Conservation (phyloP, 1,140 invertebrate species). For the Anoplophora glabripennis region DNA sequence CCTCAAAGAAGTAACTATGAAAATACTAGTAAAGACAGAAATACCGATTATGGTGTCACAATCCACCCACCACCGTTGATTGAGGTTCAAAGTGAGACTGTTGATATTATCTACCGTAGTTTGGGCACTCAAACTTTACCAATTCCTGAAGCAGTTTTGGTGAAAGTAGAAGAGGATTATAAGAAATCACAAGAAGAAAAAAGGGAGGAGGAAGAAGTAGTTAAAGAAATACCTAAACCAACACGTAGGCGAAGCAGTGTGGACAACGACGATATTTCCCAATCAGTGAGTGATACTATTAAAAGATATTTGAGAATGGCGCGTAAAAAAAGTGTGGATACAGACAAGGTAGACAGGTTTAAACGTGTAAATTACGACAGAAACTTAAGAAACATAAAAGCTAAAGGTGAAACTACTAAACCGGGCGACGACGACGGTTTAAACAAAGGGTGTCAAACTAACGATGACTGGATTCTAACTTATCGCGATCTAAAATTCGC, state of each 20-base stretch:
- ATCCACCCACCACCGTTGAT: slow-evolving; percentile 61
- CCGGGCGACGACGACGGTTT: slow-evolving; percentile 69
- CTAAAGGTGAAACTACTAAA: slow-evolving; percentile 70
- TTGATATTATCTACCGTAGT: slow-evolving; percentile 52
- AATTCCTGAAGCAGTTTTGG: slow-evolving; percentile 55
- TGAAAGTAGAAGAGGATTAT: slow-evolving; percentile 52
- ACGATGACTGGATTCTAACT: slow-evolving; percentile 66
- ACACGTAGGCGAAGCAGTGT: slow-evolving; percentile 65
- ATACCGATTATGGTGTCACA: slow-evolving; percentile 36
- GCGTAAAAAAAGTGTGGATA: slow-evolving; percentile 77
- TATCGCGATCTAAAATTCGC: slow-evolving; percentile 46
- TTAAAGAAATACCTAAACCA: slow-evolving; percentile 42
- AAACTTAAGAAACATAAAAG: slow-evolving; percentile 78
- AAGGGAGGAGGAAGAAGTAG: slow-evolving; percentile 44
- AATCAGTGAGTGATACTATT: slow-evolving; percentile 81
- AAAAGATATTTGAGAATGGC: slow-evolving; percentile 81
- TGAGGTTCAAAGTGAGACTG: slow-evolving; percentile 61
- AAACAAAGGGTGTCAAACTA: slow-evolving; percentile 71
- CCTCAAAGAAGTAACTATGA: slow-evolving; percentile 19
- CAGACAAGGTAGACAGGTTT: slow-evolving; percentile 76
- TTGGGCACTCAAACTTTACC: slow-evolving; percentile 62
- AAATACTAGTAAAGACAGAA: slow-evolving; percentile 39
- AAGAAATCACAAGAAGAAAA: slow-evolving; percentile 46
- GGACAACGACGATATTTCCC: slow-evolving; percentile 78
- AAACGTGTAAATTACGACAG: slow-evolving; percentile 86